phyloP scores from a whole-genome alignment of 1,140 invertebrate species.

The Pogonognathellus flavescens region DNA sequence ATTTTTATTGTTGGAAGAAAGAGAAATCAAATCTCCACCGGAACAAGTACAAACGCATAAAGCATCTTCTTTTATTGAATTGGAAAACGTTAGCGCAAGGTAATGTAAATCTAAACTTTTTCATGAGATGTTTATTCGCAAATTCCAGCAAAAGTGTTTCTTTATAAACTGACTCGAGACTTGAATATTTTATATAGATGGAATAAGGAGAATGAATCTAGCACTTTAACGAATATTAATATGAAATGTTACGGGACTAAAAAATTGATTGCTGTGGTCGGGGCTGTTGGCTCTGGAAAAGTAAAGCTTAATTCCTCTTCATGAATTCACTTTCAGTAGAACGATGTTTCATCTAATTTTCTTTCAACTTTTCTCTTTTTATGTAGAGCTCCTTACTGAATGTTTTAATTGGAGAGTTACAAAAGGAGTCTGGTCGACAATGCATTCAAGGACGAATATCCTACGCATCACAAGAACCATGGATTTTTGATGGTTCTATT shows the following conservation, averaged over 20 bases:
- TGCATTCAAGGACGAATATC: slow-evolving; percentile 75
- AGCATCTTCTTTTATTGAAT: neutral
- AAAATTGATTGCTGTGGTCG: slow-evolving; percentile 69
- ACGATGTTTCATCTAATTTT: neutral
- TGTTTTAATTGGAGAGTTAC: slow-evolving; percentile 77
- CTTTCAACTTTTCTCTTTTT: neutral
- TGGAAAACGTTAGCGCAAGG: slow-evolving; percentile 1
- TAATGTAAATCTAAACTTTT: neutral
- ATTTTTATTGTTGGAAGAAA: slow-evolving; percentile 4
- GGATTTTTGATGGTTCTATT: slow-evolving; percentile 73
- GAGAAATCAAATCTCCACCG: neutral
- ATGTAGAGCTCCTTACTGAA: slow-evolving; percentile 76
- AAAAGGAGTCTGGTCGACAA: slow-evolving; percentile 73
- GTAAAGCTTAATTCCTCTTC: neutral
- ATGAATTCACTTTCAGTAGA: neutral
- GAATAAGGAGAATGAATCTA: slow-evolving; percentile 17
- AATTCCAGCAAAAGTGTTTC: too few relatives aligned
- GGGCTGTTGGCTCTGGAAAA: slow-evolving; percentile 58
- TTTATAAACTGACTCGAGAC: neutral
- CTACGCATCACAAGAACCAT: slow-evolving; percentile 84
- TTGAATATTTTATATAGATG: slow-evolving; percentile 34
- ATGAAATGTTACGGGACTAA: slow-evolving; percentile 1
- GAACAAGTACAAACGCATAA: neutral
- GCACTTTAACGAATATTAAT: slow-evolving; percentile 69
- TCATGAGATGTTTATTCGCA: too few relatives aligned